These are phyloP conservation scores for Clivina fossor DNA, from an alignment of 2,888 invertebrate species.

Conservation along the genomic window DNA sequence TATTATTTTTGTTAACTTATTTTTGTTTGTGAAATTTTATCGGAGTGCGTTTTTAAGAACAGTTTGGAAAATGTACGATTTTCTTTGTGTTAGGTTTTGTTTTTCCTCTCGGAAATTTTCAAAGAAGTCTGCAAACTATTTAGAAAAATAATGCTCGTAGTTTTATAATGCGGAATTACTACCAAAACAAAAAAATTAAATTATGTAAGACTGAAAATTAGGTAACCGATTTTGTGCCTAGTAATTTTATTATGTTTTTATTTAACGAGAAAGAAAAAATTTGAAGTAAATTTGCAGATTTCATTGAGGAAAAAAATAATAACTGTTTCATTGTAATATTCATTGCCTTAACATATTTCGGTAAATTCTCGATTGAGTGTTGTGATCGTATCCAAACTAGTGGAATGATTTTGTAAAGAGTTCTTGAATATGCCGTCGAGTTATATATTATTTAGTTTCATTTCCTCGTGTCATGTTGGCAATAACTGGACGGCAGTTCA, in stretches of 20 bases:
- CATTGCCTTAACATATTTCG: constrained; percentile 19
- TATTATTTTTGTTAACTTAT: constrained; percentile 25
- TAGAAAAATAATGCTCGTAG: neutral
- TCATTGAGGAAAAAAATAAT: too few relatives aligned
- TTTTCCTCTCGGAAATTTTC: constrained; percentile 9
- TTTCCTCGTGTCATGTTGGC: neutral
- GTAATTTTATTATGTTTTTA: constrained; percentile 16
- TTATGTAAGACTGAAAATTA: constrained; percentile 11
- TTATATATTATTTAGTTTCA: too few relatives aligned
- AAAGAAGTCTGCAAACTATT: constrained; percentile 16
- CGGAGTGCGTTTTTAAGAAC: constrained; percentile 19
- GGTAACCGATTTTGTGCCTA: constrained; percentile 13
- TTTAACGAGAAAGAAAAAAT: too few relatives aligned
- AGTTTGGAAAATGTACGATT: neutral
- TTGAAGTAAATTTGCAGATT: constrained; percentile 16
- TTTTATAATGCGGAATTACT: constrained; percentile 2
- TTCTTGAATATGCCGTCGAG: too few relatives aligned
- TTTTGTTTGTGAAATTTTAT: constrained; percentile 27
- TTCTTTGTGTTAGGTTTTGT: neutral
- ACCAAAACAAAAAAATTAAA: constrained; percentile 10
- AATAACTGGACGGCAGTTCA: neutral
- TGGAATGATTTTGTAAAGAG: neutral
- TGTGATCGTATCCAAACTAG: constrained; percentile 12
- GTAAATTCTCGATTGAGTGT: constrained; percentile 18
- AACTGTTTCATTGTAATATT: constrained; percentile 18